These are phyloP conservation scores for Cantharis rustica DNA, from an alignment of 2,888 invertebrate species.

Conservation along the genomic window DNA sequence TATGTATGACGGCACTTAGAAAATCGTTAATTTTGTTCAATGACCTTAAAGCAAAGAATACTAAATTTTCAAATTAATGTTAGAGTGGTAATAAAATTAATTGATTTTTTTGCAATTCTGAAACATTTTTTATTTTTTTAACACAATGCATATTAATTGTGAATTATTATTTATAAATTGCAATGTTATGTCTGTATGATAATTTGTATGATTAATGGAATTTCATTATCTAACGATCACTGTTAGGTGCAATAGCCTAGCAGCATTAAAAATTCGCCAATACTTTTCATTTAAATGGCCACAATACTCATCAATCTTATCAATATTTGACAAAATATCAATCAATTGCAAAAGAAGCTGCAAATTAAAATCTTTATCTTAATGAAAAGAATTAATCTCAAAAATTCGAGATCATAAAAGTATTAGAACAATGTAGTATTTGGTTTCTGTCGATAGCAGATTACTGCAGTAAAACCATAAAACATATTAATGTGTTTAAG, in stretches of 20 bases:
- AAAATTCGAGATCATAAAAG: not conserved
- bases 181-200: not conserved
- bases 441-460: conserved; percentile 6
- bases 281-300: not conserved
- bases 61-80: not conserved
- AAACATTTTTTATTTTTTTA: not conserved
- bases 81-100: not conserved
- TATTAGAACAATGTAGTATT: not conserved
- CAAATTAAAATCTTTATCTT: not conserved
- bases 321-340: not conserved
- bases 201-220: not conserved
- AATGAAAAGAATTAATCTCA: not conserved
- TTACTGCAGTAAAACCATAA: conserved; percentile 10
- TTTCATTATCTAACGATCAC: not conserved
- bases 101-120: not conserved
- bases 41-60: not conserved
- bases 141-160: not conserved
- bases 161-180: not conserved
- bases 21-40: not conserved
- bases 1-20: not conserved
- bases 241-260: not conserved
- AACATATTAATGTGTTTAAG: conserved; percentile 1
- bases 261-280: not conserved
- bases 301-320: not conserved
- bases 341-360: not conserved